These are phyloP conservation scores for Mustelus asterias DNA, from an alignment of 2,113 vertebrate genomes.

Conservation along the genomic window DNA sequence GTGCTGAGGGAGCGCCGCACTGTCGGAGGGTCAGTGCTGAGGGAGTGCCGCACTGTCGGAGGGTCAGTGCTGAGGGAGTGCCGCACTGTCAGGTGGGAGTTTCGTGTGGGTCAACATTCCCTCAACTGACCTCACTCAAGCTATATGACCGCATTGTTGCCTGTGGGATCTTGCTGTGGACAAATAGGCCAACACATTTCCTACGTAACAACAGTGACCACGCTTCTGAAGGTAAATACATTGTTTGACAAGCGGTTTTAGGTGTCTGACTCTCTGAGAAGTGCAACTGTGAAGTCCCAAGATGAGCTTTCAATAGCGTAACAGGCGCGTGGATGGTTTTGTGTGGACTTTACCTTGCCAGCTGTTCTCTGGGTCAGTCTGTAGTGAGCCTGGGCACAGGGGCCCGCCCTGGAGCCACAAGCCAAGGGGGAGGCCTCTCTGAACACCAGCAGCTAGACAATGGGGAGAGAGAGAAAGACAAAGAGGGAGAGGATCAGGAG, in stretches of 20 bases:
- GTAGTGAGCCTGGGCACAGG: constrained; percentile 72
- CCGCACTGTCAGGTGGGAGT: background rate
- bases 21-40: too few species aligned
- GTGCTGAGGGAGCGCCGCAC: too few species aligned
- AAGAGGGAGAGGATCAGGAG: background rate
- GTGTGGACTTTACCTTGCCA: constrained; percentile 56
- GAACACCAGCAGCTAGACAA: constrained; percentile 69
- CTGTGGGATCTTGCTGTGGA: background rate
- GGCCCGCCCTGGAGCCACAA: constrained; percentile 60
- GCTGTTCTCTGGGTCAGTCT: constrained; percentile 62
- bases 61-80: too few species aligned
- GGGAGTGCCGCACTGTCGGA: too few species aligned
- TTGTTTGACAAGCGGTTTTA: background rate
- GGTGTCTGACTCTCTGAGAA: background rate
- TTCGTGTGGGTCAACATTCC: background rate
- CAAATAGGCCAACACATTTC: background rate
- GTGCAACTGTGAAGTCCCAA: too few species aligned
- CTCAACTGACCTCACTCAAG: background rate
- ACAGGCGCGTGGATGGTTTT: background rate
- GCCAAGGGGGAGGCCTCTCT: constrained; percentile 58
- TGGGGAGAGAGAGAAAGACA: too few species aligned
- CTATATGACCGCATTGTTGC: background rate
- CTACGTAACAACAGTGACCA: background rate
- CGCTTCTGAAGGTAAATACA: background rate
- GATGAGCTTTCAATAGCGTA: background rate